These are phyloP conservation scores for Apteryx mantelli DNA, from an alignment of 2,113 vertebrate genomes.

Conservation along the genomic window DNA sequence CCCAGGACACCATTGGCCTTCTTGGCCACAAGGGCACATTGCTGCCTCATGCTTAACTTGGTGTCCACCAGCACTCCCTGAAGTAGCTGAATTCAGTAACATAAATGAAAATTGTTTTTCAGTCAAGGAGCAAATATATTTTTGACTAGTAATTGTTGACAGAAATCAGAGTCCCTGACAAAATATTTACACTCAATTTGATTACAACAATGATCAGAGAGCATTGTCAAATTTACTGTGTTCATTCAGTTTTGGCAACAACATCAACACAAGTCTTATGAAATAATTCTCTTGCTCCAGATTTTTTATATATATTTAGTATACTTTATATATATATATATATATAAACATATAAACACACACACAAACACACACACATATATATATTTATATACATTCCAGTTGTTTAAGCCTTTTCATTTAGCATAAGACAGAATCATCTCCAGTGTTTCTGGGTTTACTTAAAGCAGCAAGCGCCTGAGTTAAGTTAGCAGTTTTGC, in stretches of 20 bases:
- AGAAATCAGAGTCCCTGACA: slow-evolving; percentile 31
- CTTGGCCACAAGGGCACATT: too few relatives aligned
- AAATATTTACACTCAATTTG: slow-evolving; percentile 56
- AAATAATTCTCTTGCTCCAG: neutral
- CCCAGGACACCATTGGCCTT: too few relatives aligned
- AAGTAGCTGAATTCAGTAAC: neutral
- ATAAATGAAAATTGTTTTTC: neutral
- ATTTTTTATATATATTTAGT: neutral
- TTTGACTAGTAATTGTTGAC: slow-evolving; percentile 50
- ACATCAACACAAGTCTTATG: neutral
- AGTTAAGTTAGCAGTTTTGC: neutral
- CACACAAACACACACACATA: neutral
- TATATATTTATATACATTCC: neutral
- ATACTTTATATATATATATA: neutral
- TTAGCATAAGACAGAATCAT: neutral
- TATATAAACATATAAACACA: neutral
- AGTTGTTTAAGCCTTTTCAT: neutral
- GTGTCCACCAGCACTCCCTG: neutral
- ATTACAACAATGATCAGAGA: slow-evolving; percentile 33
- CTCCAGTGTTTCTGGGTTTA: neutral
- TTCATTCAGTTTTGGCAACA: slow-evolving; percentile 9
- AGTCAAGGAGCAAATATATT: slow-evolving; percentile 35
- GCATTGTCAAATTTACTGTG: slow-evolving; percentile 39
- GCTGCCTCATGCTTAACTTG: too few relatives aligned
- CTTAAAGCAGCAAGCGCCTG: neutral